A percentile compares a stretch with the other conserved stretches of the same genome.
These are phyloP conservation scores for Oreochromis grahami DNA, from an alignment of 2,797 vertebrate genomes.

Conservation along the genomic window DNA sequence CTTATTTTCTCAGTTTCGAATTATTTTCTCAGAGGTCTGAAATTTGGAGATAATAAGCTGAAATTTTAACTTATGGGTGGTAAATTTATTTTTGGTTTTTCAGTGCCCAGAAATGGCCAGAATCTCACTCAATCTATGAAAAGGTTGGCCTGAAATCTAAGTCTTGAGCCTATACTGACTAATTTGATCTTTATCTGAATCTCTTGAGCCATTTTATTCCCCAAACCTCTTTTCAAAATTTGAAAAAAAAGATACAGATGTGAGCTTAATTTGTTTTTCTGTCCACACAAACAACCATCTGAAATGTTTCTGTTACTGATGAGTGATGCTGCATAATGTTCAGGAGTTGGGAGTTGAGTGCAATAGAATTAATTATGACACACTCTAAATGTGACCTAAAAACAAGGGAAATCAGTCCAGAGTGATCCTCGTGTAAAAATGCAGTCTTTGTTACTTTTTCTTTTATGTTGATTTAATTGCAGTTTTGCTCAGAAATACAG, in stretches of 20 bases:
- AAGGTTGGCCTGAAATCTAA: background rate
- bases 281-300: background rate
- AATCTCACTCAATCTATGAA: background rate
- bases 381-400: conserved; percentile 35
- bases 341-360: conserved; percentile 10
- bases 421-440: background rate
- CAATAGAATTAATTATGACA: conserved; percentile 42
- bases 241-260: conserved; percentile 10
- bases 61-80: background rate
- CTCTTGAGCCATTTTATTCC: background rate
- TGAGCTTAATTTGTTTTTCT: conserved; percentile 6
- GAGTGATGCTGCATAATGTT: conserved; percentile 1
- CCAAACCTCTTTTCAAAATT: background rate
- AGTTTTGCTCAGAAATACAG: background rate
- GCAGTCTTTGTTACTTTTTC: background rate
- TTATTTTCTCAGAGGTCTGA: fast-evolving
- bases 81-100: fast-evolving
- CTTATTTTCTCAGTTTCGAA: background rate
- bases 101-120: background rate
- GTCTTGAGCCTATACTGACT: background rate
- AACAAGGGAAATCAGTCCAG: background rate
- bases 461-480: conserved; percentile 2
- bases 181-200: background rate
- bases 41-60: background rate
- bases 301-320: conserved; percentile 14